Evolutionary conservation across 2,888 invertebrate species (phyloP).

Genomic region (Scaptomyza polygonia): DNA sequence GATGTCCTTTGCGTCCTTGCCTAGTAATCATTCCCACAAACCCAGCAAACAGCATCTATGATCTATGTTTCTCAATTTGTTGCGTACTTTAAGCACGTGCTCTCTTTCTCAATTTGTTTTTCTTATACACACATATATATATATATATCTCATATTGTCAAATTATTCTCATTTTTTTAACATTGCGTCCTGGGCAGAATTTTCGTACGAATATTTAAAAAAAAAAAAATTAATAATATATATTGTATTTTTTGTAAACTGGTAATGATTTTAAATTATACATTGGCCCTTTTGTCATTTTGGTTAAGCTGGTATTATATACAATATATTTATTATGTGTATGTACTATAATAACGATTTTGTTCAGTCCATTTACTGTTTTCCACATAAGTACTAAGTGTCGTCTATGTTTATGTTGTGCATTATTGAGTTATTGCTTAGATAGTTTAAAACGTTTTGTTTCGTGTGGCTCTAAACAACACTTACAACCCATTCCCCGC

Average conservation of each 20-base stretch:
- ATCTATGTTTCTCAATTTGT: slow-evolving; percentile 22
- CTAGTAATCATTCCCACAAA: slow-evolving; percentile 49
- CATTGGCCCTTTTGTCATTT: slow-evolving; percentile 35
- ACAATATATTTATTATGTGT: slow-evolving; percentile 6
- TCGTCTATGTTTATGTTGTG: slow-evolving; percentile 35
- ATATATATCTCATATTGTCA: slow-evolving; percentile 20
- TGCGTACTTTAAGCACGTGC: slow-evolving; percentile 36
- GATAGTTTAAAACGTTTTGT: slow-evolving; percentile 28
- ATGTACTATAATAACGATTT: neutral
- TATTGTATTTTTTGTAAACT: slow-evolving; percentile 27
- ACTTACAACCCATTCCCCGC: neutral
- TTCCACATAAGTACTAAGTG: slow-evolving; percentile 15
- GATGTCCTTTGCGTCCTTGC: slow-evolving; percentile 39
- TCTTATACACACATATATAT: no score
- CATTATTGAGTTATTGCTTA: slow-evolving; percentile 37
- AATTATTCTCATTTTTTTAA: slow-evolving; percentile 11
- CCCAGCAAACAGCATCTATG: slow-evolving; percentile 3
- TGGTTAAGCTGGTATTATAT: slow-evolving; percentile 18
- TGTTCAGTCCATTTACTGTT: slow-evolving; percentile 28
- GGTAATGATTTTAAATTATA: slow-evolving; percentile 10
- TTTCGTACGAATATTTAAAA: slow-evolving; percentile 7
- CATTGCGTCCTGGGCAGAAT: slow-evolving; percentile 29
- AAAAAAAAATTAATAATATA: neutral
- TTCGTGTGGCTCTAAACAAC: slow-evolving; percentile 13
- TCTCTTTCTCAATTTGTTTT: slow-evolving; percentile 6